Percentiles rank a stretch among this genome's conserved stretches.
Evolutionary conservation across 2,888 invertebrate genomes (phyloP).

Genomic region (Parnassius smintheus): DNA sequence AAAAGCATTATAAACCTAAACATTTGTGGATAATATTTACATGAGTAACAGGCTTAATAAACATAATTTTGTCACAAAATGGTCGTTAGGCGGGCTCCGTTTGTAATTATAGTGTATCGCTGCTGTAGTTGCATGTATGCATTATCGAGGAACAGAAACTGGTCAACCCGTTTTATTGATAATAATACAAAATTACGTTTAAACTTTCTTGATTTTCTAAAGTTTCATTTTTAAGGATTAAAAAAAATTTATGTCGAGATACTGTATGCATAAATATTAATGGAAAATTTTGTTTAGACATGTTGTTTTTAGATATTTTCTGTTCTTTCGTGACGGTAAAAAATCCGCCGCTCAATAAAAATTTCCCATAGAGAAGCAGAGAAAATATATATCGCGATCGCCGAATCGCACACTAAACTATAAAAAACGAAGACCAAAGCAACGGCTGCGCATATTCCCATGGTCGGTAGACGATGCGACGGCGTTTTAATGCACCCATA

Average conservation of each 20-base stretch:
- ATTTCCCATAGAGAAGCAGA: conserved; percentile 46
- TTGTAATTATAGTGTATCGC: conserved; percentile 11
- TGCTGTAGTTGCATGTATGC: background rate
- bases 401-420: conserved; percentile 75
- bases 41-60: conserved; percentile 9
- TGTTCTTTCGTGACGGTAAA: background rate
- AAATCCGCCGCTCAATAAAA: conserved; percentile 9
- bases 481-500: conserved; percentile 76
- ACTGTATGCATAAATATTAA: too few species aligned
- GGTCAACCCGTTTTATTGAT: too few species aligned
- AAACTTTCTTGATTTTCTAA: too few species aligned
- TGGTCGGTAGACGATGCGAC: conserved; percentile 67
- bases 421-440: conserved; percentile 70
- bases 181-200: too few species aligned
- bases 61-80: conserved; percentile 13
- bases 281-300: too few species aligned
- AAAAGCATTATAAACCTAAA: conserved; percentile 1
- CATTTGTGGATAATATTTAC: conserved; percentile 12
- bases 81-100: conserved; percentile 1
- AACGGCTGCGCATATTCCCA: conserved; percentile 69
- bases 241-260: too few species aligned
- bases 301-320: too few species aligned
- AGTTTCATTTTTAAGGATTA: too few species aligned
- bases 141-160: background rate
- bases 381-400: conserved; percentile 54